Conservation (phyloP, 1,140 invertebrate species). For the Drosophila oshimai region DNA sequence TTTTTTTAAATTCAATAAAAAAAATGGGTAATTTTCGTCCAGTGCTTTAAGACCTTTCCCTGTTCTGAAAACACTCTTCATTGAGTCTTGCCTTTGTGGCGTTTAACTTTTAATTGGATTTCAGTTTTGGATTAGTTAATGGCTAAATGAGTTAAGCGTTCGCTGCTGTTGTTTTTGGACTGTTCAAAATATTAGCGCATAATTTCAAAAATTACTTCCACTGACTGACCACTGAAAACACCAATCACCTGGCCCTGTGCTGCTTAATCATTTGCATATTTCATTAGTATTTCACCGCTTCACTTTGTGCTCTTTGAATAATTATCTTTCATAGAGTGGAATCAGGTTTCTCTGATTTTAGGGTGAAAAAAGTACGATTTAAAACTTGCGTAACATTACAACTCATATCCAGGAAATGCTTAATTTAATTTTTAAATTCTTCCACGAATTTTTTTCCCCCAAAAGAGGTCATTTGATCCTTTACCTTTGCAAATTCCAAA, state of each 20-base stretch:
- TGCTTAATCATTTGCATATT: constrained; percentile 61
- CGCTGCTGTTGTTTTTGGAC: neutral
- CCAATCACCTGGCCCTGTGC: neutral
- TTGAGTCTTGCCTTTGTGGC: constrained; percentile 41
- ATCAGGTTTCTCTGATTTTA: no score
- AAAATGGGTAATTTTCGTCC: neutral
- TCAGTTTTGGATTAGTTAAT: constrained; percentile 46
- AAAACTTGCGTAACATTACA: neutral
- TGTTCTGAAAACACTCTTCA: neutral
- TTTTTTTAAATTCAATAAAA: no score
- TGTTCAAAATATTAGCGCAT: constrained; percentile 55
- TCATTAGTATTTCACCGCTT: constrained; percentile 40
- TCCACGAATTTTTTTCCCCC: neutral
- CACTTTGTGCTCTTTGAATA: constrained; percentile 13
- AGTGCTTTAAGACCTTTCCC: neutral
- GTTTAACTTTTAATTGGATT: constrained; percentile 78
- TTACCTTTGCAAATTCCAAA: constrained; percentile 13
- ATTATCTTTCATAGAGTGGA: constrained; percentile 20
- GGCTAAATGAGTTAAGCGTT: constrained; percentile 31
- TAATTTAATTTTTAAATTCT: constrained; percentile 1
- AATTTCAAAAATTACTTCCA: constrained; percentile 68
- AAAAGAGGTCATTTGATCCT: neutral
- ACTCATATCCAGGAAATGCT: neutral
- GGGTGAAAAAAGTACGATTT: neutral
- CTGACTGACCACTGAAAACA: constrained; percentile 35